Percentiles rank a stretch among this genome's conserved stretches.
These are phyloP conservation scores for Colletes gigas DNA, from an alignment of 1,140 invertebrate genomes.

Conservation along the genomic window DNA sequence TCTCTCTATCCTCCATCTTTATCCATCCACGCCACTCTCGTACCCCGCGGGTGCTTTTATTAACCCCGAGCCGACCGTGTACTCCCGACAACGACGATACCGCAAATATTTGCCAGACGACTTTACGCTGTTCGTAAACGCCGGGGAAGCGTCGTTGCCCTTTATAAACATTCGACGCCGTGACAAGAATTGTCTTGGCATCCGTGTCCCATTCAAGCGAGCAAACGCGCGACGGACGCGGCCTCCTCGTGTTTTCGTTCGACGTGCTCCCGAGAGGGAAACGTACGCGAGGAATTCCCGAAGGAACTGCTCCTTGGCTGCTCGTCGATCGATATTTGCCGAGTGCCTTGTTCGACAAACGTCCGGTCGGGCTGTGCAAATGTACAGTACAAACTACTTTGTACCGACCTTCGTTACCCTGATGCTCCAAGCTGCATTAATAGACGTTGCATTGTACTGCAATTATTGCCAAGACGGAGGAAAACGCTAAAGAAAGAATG, in stretches of 20 bases:
- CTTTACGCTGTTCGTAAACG: conserved; percentile 29
- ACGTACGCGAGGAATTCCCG: no score
- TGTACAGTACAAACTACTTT: no score
- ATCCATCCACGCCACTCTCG: background rate
- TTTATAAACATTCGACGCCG: conserved; percentile 36
- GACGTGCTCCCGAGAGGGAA: background rate
- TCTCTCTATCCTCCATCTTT: background rate
- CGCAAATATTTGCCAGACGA: conserved; percentile 63
- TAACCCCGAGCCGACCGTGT: conserved; percentile 50
- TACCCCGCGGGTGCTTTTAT: conserved; percentile 49
- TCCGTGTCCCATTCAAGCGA: background rate
- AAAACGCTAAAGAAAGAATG: no score
- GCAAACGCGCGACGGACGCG: background rate
- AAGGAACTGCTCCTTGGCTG: no score
- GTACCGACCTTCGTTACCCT: no score
- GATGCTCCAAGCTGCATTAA: no score
- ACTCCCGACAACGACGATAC: conserved; percentile 51
- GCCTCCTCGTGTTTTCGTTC: background rate
- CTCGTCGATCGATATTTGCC: no score
- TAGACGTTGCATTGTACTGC: no score
- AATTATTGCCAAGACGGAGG: no score
- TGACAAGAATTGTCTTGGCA: conserved; percentile 22
- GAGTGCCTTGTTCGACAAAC: no score
- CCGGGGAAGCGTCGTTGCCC: conserved; percentile 52
- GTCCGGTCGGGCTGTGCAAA: no score